Evolutionary conservation across 2,888 invertebrate genomes (phyloP).

Genomic region (Temnothorax rugatulus): DNA sequence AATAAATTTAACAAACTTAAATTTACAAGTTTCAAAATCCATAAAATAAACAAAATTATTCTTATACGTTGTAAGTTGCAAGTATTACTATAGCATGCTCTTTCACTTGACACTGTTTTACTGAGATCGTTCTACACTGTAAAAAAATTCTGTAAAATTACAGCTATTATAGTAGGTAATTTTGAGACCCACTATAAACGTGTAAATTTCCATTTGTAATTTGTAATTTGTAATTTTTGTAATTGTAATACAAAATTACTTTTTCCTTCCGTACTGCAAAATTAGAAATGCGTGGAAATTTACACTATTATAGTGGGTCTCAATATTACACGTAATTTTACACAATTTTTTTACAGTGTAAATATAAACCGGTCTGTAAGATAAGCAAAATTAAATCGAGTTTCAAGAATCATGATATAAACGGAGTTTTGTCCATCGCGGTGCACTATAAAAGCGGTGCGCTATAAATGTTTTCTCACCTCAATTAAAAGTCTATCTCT

Average conservation of each 20-base stretch:
- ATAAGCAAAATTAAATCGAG: background rate
- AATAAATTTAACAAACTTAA: background rate
- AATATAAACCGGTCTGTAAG: background rate
- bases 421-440: background rate
- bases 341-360: no score
- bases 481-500: background rate
- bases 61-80: no score
- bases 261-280: no score
- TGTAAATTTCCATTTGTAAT: no score
- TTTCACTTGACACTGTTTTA: background rate
- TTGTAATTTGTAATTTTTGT: no score
- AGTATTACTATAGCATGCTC: background rate
- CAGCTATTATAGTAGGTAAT: no score
- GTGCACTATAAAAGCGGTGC: background rate
- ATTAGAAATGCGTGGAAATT: no score
- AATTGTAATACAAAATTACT: no score
- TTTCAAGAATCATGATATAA: background rate
- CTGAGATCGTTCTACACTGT: background rate
- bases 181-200: no score
- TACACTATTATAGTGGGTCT: no score
- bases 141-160: no score
- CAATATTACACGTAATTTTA: no score
- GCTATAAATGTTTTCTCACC: background rate
- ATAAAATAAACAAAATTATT: background rate
- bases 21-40: background rate